A percentile compares a stretch with the other conserved stretches of the same genome.
phyloP scores from a whole-genome alignment of 2,797 vertebrate species.

The Sebastes trivittatus region DNA sequence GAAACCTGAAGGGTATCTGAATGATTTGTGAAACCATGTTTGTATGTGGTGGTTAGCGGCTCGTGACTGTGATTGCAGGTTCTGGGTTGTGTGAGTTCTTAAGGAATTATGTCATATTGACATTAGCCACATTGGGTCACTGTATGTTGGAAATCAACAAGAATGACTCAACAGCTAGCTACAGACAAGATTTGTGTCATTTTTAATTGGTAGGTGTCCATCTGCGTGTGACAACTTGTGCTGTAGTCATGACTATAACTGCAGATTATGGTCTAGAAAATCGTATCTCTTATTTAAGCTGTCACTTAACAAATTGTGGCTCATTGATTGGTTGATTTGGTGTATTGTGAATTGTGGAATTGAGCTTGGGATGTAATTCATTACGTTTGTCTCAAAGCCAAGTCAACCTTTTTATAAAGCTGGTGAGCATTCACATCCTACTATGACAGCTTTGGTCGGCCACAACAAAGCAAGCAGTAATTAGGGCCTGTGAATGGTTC shows the following conservation, averaged over 20 bases:
- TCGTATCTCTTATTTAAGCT: background rate
- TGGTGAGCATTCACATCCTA: background rate
- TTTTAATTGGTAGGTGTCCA: background rate
- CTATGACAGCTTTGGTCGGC: slow-evolving; percentile 29
- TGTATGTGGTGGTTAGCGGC: slow-evolving; percentile 11
- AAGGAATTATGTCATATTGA: slow-evolving; percentile 14
- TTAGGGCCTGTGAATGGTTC: slow-evolving; percentile 6
- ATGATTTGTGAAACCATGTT: slow-evolving; percentile 49
- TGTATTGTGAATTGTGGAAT: background rate
- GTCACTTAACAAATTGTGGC: slow-evolving; percentile 12
- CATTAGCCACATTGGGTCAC: background rate
- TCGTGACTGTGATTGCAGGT: slow-evolving; percentile 20
- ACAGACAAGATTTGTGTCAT: slow-evolving; percentile 29
- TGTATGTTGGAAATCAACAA: slow-evolving; percentile 13
- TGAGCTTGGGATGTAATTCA: slow-evolving; percentile 6
- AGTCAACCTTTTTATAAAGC: slow-evolving; percentile 1
- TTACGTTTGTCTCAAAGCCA: slow-evolving; percentile 16
- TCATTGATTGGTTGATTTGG: slow-evolving; percentile 5
- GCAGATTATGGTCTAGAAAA: slow-evolving; percentile 2
- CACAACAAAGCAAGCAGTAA: slow-evolving; percentile 35
- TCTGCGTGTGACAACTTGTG: slow-evolving; percentile 14
- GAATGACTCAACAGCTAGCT: slow-evolving; percentile 21
- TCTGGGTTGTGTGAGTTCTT: slow-evolving; percentile 18
- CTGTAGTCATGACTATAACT: background rate
- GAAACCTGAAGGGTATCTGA: slow-evolving; percentile 51